These are phyloP conservation scores for Parazoanthus swiftii DNA, from an alignment of 92 coral and sea anemone genomes.

Conservation along the genomic window DNA sequence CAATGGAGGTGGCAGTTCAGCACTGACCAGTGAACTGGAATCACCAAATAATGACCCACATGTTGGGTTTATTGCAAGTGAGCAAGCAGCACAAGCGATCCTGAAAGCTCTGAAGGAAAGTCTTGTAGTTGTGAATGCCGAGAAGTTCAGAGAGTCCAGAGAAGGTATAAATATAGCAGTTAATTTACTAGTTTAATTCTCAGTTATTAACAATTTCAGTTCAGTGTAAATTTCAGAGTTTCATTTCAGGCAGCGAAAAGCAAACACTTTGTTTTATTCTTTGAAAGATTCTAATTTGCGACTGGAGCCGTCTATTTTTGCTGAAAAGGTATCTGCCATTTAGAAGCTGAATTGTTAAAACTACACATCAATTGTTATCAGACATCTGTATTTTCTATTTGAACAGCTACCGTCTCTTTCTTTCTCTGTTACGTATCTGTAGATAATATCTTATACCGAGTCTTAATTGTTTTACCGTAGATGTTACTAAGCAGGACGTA, in stretches of 20 bases:
- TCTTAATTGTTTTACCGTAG: neutral
- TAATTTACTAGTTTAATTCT: neutral
- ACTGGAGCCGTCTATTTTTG: too few relatives aligned
- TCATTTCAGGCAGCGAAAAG: too few relatives aligned
- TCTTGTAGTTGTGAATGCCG: conserved; percentile 64
- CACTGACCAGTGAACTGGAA: conserved; percentile 5
- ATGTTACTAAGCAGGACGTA: conserved; percentile 30
- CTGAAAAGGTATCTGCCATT: too few relatives aligned
- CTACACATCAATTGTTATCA: too few relatives aligned
- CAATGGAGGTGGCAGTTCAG: neutral
- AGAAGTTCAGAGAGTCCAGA: conserved; percentile 58
- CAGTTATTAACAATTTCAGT: too few relatives aligned
- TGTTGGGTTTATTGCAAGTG: conserved; percentile 70
- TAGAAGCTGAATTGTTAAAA: too few relatives aligned
- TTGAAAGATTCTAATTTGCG: too few relatives aligned
- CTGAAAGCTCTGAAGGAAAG: conserved; percentile 72
- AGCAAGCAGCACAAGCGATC: conserved; percentile 58
- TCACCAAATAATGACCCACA: conserved; percentile 51
- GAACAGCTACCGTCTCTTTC: too few relatives aligned
- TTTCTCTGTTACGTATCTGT: neutral
- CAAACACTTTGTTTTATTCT: too few relatives aligned
- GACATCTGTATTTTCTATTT: too few relatives aligned
- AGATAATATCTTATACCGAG: neutral
- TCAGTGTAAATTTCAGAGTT: too few relatives aligned
- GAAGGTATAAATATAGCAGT: conserved; percentile 43